Base-by-base conservation (phyloP, 1,140 invertebrate genomes). In the Periplaneta americana region DNA sequence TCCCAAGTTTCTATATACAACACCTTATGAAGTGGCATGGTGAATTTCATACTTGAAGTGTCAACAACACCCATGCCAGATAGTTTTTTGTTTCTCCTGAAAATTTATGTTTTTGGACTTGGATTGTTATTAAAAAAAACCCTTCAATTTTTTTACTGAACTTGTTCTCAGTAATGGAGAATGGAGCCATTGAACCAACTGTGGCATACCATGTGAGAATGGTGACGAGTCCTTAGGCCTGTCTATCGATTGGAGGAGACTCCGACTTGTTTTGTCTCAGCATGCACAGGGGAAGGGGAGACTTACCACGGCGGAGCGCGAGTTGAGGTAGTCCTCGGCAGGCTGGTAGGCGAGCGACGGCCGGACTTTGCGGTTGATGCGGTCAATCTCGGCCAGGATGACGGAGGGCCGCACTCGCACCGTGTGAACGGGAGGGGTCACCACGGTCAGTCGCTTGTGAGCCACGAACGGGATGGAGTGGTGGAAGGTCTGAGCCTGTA, bases 291-390 rank as follows among this genome's bases (percentile, higher is more conserved):
- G 10, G 74, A 22, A 1, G 74, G 17, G 74, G 22, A 22, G 1
- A 89, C 90, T 91, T 91, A 94, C 94, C 90, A 92, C 93, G 84
- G 90, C 89, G 79, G 91, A 89, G 87, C 92, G 92, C 82, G 94
- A 94, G 88, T 93, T 94, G 87, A 95, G 92, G 88, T 92, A 96
- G 85, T 93, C 92, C 83, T 94, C 94, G 79, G 92, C 89, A 39
- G 92, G 90, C 39, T 91, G 91, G 86, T 94, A 92, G 79, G 92
- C 92, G 75, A 90, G 84, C 78, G 84, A 86, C 9, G 89, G 88
- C 83, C 93, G 90, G 81, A 91, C 86, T 86, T 91, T 91, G 86
- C 92, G 89, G 82, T 90, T 88, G 89, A 95, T 95, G 86, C 93
- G 91, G 88, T 94, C 93, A 85, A 94, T 90, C 87, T 95, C 94